Evolutionary conservation across 53 echinoderm and acorn worm species (phyloP), one percentile per base, ranked within the genome.

Genomic region (Arbacia lixula): DNA sequence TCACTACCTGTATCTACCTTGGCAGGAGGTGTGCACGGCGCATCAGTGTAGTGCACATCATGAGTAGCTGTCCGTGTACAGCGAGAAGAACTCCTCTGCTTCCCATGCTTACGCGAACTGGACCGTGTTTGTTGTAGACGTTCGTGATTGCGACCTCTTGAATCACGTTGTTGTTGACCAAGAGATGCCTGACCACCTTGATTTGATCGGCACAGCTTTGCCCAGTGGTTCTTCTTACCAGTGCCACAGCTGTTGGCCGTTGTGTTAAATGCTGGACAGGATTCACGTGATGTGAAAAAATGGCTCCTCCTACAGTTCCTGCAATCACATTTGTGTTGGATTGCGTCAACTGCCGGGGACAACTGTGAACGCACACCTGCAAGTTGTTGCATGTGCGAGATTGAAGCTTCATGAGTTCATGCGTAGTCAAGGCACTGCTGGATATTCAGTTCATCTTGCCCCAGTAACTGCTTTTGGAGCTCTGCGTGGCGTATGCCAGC

Each of bases 181-280:
- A 33, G 76, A 30, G 76, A 46, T 46, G 2, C 38, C 32, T 62
- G 33, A 57, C 46, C 36, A 43, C 34, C 49, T 71, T 76, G 36
- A 3, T 36, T 71, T 33, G 85, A 79, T 14, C 77, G 53, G 25
- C 87, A 91, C 85, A 84, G 29, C 32, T 66, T 88, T 2, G 20
- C 36, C 82, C 85, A 86, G 52, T 85, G 89, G 58, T 83, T 66
- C 27, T 11, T 72, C 63, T 64, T 92, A 5, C 89, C 92, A 75
- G 88, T 89, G 38, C 89, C 92, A 75, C 92, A 92, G 38, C 24
- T 30, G 36, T 83, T 84, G 42, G 89, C 85, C 26, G 51, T 89
- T 5, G 78, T 69, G n/a, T 65, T 51, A 28, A 62, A 89, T 39
- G 89, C 86, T 30, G 86, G 92, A 37, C 83, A 89, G 11, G 26